Base-by-base conservation (phyloP, 2,888 invertebrate species). In the Vannuccia rotundouncinata region DNA sequence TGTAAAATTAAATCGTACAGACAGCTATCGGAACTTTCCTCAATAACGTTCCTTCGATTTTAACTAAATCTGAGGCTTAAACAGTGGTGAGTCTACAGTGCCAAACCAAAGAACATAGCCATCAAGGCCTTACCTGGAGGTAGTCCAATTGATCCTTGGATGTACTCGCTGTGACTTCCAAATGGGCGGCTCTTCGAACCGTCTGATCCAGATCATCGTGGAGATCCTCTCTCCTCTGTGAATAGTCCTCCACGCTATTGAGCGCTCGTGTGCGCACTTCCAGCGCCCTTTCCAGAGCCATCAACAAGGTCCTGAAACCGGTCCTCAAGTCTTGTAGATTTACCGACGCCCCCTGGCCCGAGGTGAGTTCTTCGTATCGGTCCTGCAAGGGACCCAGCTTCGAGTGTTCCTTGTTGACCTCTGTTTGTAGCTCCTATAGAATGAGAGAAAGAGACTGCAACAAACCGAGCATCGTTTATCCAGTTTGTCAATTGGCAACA, bases 171-270 rank as follows among this genome's bases (percentile, higher is more conserved):
- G 66, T 66, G 66, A 2, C 66, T 27, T 66, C 66, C 10, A 66
- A 27, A 22, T 66, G 66, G 66, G 66, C 66, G 22, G 66, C 5
- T 2, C 66, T 17, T 2, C 66, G 66, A 5, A 66, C 66, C 22
- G 66, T 66, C 66, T 66, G 66, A 22, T 66, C 66, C 66, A 66
- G 66, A 22, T 66, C 66, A 5, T 66, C 66, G 66, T 5, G 2
- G 66, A 66, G 22, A 22, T 66, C 66, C 22, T 66, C 66, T 22
- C 66, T 17, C 22, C 66, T 5, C 10, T 27, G 66, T 2, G 17
- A 17, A 27, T 66, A 66, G 5, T 66, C 66, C 66, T 66, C 66
- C 66, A 22, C 66, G 66, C 22, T 22, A 17, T 66, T 27, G 10
- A 66, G 22, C 2, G 66, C 25, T 2, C 22, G 22, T 27, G 2